Evolutionary conservation across 2,888 invertebrate species (phyloP).

Genomic region (Diarsia rubi): DNA sequence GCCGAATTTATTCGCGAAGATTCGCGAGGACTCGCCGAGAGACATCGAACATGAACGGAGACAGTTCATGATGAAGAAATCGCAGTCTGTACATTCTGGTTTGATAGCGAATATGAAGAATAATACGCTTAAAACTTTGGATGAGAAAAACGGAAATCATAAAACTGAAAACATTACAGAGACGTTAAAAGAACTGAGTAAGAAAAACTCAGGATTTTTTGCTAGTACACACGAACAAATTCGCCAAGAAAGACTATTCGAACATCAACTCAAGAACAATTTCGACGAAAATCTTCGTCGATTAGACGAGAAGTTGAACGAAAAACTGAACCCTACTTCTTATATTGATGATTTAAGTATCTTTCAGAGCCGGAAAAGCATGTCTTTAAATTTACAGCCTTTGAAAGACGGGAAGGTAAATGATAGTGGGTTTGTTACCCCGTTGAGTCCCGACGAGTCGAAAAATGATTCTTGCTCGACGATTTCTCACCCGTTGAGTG

Average conservation of each 20-base stretch:
- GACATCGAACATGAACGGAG: slow-evolving; percentile 76
- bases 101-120: slow-evolving; percentile 78
- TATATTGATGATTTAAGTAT: slow-evolving; percentile 81
- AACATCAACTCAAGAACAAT: slow-evolving; percentile 86
- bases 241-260: slow-evolving; percentile 91
- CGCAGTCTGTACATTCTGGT: slow-evolving; percentile 86
- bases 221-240: slow-evolving; percentile 93
- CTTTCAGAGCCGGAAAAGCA: slow-evolving; percentile 81
- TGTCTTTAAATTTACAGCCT: slow-evolving; percentile 84
- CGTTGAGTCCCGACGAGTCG: slow-evolving; percentile 89
- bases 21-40: slow-evolving; percentile 76
- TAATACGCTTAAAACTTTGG: slow-evolving; percentile 88
- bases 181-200: slow-evolving; percentile 79
- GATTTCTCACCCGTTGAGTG: slow-evolving; percentile 93
- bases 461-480: slow-evolving; percentile 83
- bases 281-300: slow-evolving; percentile 87
- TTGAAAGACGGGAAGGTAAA: slow-evolving; percentile 70
- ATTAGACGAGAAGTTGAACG: slow-evolving; percentile 81
- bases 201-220: slow-evolving; percentile 90
- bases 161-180: slow-evolving; percentile 76
- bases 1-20: slow-evolving; percentile 86
- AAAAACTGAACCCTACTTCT: slow-evolving; percentile 76
- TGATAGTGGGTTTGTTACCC: slow-evolving; percentile 93
- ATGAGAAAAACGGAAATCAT: slow-evolving; percentile 78
- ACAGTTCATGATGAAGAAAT: slow-evolving; percentile 85